Base-by-base conservation (phyloP, 2,113 vertebrate genomes). In the Phycodurus eques region DNA sequence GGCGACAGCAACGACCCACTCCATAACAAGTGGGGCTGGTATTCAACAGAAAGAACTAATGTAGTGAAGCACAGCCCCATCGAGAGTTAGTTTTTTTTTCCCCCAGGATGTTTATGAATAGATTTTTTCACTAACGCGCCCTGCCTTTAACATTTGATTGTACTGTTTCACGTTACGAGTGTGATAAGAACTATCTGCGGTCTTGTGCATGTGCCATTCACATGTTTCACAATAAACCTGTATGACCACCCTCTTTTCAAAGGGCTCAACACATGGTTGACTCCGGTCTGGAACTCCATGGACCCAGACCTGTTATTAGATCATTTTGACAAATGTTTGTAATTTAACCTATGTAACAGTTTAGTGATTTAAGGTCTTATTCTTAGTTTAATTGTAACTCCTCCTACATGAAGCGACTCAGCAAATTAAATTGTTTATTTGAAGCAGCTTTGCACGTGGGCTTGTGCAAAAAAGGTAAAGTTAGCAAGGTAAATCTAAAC, bases 1-100 rank as follows among this genome's bases (percentile, higher is more conserved):
- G 73, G 78, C 51, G 43, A 42, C 61, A 67, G 70, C 70, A 81
- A 54, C 66, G 75, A 44, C 76, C 73, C 72, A 76, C 82, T 81
- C 74, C 43, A 72, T 63, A 72, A 78, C 71, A 72, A 73, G 76
- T 69, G 71, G 74, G 39, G 70, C 68, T 78, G 51, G 43, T 67
- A 71, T 57, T 68, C 68, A 71, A 54, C 61, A 71, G 69, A 47
- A 54, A 13, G 67, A 75, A 47, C 68, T 62, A 47, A 60, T 71
- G 39, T 71, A 64, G 39, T 33, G 46, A 62, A 73, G 11, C 39
- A 11, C 1, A 42, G 15, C 59, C 35, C 31, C 6, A 19, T 14
- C 39, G 33, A 20, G 10, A 11, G 9, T 43, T 63, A 42, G 42
- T 19, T 27, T 57, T 27, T 59, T 13, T 31, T 13, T 22, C 22